A percentile compares a stretch with the other conserved stretches of the same genome.
phyloP scores from a whole-genome alignment of 2,888 invertebrate species.

The Polydrusus pterygomalis region DNA sequence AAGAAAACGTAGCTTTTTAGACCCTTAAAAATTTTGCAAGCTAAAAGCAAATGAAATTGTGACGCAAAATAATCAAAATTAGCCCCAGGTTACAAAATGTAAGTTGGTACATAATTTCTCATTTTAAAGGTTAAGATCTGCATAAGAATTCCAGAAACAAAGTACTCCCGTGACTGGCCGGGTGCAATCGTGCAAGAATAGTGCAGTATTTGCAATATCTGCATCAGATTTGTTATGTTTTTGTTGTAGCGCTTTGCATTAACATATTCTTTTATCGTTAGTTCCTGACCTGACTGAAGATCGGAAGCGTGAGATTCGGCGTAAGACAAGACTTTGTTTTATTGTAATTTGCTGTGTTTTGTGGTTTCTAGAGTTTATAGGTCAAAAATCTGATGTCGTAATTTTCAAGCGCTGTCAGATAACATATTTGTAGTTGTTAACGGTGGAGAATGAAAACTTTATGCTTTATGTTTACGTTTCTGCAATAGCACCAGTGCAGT shows the following conservation, averaged over 20 bases:
- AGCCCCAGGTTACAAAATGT: neutral
- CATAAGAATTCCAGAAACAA: conserved; percentile 38
- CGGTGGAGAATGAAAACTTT: neutral
- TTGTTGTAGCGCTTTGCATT: conserved; percentile 50
- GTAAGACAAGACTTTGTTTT: conserved; percentile 53
- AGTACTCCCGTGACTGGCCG: conserved; percentile 42
- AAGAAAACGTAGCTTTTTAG: too few species aligned
- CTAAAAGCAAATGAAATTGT: neutral
- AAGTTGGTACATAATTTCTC: too few species aligned
- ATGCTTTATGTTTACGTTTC: too few species aligned
- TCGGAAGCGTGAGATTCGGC: conserved; percentile 54
- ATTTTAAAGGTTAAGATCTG: conserved; percentile 35
- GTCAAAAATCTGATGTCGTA: conserved; percentile 47
- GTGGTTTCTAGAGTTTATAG: conserved; percentile 41
- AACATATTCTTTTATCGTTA: conserved; percentile 52
- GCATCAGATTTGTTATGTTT: conserved; percentile 45
- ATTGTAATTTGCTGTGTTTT: conserved; percentile 47
- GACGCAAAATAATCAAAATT: neutral
- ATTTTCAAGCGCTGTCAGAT: conserved; percentile 36
- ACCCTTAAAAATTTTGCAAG: neutral
- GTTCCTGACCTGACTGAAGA: conserved; percentile 43
- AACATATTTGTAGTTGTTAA: conserved; percentile 9
- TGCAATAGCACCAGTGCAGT: too few species aligned
- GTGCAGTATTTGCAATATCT: conserved; percentile 51
- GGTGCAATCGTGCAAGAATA: conserved; percentile 50